Evolutionary conservation across 2,888 invertebrate genomes (phyloP).

Genomic region (Caenorhabditis japonica): DNA sequence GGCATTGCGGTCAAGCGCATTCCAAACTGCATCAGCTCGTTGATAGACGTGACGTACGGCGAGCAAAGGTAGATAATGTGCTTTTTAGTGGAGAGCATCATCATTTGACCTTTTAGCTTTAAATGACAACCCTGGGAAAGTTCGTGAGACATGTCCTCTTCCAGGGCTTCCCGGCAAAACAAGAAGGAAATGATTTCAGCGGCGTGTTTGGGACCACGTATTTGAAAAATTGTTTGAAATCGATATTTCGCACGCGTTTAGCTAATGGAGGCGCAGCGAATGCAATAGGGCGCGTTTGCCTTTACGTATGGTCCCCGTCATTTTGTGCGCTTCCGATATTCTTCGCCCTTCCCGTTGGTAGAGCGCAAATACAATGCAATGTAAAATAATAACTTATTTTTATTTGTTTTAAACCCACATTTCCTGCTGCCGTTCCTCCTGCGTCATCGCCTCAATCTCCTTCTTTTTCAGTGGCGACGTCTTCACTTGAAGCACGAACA

Average conservation of each 20-base stretch:
- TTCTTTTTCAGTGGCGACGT: conserved; percentile 56
- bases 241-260: no score
- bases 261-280: no score
- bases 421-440: conserved; percentile 34
- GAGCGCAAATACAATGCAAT: no score
- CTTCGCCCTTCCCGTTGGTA: no score
- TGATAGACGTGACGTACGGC: conserved; percentile 75
- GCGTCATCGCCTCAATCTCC: conserved; percentile 31
- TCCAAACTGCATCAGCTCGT: conserved; percentile 73
- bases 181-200: no score
- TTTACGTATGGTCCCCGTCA: no score
- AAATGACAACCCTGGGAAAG: conserved; percentile 61
- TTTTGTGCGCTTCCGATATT: no score
- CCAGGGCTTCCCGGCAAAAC: conserved; percentile 14
- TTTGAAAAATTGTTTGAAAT: no score
- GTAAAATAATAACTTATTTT: no score
- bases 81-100: conserved; percentile 64
- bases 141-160: conserved; percentile 12
- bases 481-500: conserved; percentile 75
- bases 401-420: no score
- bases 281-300: no score
- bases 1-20: conserved; percentile 75
- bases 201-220: no score
- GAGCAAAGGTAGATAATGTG: conserved; percentile 75
- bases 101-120: conserved; percentile 75